Conservation (phyloP, 2,888 invertebrate genomes). For the Limnephilus rhombicus region DNA sequence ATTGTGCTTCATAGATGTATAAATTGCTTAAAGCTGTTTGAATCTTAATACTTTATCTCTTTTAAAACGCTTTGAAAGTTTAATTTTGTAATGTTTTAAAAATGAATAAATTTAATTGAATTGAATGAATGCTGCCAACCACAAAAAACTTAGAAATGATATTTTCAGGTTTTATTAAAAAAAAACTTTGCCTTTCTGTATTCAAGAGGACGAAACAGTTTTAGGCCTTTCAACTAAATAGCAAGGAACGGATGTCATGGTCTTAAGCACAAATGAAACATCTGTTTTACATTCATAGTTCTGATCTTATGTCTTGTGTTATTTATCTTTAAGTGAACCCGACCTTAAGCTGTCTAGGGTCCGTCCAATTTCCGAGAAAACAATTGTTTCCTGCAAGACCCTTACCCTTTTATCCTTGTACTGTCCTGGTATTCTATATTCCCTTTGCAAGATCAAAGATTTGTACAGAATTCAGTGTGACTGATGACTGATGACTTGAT, state of each 20-base stretch:
- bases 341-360: slow-evolving; percentile 47
- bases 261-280: slow-evolving; percentile 31
- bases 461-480: not conserved
- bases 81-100: too few species aligned
- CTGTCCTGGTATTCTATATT: not conserved
- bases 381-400: slow-evolving; percentile 49
- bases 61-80: too few species aligned
- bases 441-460: not conserved
- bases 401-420: slow-evolving; percentile 22
- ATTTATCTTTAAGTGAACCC: slow-evolving; percentile 34
- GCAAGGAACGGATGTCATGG: slow-evolving; percentile 38
- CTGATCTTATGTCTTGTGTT: slow-evolving; percentile 1
- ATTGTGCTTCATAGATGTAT: too few species aligned
- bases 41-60: too few species aligned
- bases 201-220: not conserved
- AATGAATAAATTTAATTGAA: too few species aligned
- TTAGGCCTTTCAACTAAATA: slow-evolving; percentile 3
- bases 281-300: not conserved
- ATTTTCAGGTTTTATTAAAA: not conserved
- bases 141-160: not conserved
- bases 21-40: too few species aligned
- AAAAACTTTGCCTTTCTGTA: too few species aligned
- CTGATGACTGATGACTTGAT: too few species aligned
- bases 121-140: not conserved
- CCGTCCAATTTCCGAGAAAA: slow-evolving; percentile 62